Conservation (phyloP, 2,113 vertebrate species). For the Oryzias curvinotus region DNA sequence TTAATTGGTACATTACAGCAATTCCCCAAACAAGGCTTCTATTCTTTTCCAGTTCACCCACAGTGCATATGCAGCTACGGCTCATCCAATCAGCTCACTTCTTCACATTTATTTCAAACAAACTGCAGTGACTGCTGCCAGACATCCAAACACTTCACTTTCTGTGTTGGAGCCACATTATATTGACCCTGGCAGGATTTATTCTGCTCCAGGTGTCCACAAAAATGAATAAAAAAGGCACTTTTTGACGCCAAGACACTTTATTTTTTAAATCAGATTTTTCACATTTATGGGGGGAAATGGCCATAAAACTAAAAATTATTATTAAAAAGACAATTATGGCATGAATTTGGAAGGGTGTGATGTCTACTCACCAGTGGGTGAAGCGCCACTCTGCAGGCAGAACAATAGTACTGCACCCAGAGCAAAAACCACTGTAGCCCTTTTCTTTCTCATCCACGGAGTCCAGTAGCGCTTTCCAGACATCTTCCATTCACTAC, state of each 20-base stretch:
- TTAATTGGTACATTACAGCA: background rate
- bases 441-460: conserved; percentile 74
- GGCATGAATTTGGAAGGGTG: background rate
- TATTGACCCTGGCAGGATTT: conserved; percentile 37
- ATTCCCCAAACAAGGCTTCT: conserved; percentile 18
- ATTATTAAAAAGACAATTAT: background rate
- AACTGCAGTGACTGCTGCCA: conserved; percentile 52
- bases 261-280: background rate
- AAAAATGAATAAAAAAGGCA: conserved; percentile 24
- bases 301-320: too few relatives aligned
- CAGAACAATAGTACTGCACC: conserved; percentile 73
- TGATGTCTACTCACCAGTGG: conserved; percentile 58
- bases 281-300: too few relatives aligned
- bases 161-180: conserved; percentile 30
- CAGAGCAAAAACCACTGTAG: conserved; percentile 68
- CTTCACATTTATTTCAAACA: conserved; percentile 45
- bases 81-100: conserved; percentile 19
- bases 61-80: background rate
- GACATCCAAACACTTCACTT: conserved; percentile 31
- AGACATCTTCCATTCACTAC: conserved; percentile 79
- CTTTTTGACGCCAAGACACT: background rate
- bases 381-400: conserved; percentile 64
- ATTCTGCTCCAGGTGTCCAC: conserved; percentile 51
- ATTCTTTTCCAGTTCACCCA: conserved; percentile 10
- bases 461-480: conserved; percentile 72